These are phyloP conservation scores for Vidua macroura DNA, from an alignment of 2,113 vertebrate genomes.

Conservation along the genomic window DNA sequence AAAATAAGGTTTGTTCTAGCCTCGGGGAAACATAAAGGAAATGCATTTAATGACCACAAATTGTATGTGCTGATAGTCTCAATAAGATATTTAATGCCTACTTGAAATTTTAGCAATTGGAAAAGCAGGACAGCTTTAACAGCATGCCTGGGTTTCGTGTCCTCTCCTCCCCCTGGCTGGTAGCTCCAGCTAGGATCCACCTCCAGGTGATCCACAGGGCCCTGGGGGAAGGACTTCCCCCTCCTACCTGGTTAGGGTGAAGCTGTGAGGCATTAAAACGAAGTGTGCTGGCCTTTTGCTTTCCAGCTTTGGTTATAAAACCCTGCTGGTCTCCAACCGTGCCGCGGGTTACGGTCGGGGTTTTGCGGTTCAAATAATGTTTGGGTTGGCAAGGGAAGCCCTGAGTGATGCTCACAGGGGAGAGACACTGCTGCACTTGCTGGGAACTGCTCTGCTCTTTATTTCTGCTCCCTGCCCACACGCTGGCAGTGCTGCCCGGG, in stretches of 20 bases:
- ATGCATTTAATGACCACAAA: constrained; percentile 42
- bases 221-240: not conserved
- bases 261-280: not conserved
- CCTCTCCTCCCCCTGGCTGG: not conserved
- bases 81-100: constrained; percentile 33
- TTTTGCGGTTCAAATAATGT: constrained; percentile 9
- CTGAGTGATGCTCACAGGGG: not conserved
- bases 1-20: constrained; percentile 46
- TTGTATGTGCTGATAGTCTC: constrained; percentile 36
- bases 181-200: not conserved
- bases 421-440: not conserved
- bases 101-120: not conserved
- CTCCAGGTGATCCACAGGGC: not conserved
- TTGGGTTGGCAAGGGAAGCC: constrained; percentile 35
- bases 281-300: not conserved
- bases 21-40: constrained; percentile 52
- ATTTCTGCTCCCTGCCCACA: not conserved
- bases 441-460: not conserved
- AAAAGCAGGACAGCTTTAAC: not conserved
- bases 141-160: rapidly evolving
- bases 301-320: constrained; percentile 14
- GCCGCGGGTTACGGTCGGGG: not conserved
- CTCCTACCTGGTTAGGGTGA: not conserved
- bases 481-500: rapidly evolving
- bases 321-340: not conserved